A percentile compares a stretch with the other conserved stretches of the same genome.
These are phyloP conservation scores for Ornithorhynchus anatinus DNA, from an alignment of 2,113 vertebrate genomes.

Conservation along the genomic window DNA sequence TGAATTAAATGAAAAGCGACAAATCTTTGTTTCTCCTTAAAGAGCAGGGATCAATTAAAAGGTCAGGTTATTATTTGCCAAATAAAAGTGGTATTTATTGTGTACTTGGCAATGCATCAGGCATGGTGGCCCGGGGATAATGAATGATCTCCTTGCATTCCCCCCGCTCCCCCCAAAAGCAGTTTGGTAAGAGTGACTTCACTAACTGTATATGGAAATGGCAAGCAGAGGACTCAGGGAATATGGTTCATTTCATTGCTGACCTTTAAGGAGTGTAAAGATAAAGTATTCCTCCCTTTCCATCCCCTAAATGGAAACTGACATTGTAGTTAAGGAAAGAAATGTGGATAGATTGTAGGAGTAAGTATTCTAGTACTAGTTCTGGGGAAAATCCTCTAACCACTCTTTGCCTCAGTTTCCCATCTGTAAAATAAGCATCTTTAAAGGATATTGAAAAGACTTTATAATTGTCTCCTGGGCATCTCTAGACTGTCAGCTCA, in stretches of 20 bases:
- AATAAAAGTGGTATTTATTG: background rate
- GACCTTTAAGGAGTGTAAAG: slow-evolving; percentile 33
- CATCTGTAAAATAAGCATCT: background rate
- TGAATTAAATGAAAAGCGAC: slow-evolving; percentile 6
- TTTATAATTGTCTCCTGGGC: background rate
- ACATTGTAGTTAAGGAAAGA: no score
- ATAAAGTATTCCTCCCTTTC: slow-evolving; percentile 39
- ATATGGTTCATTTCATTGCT: slow-evolving; percentile 18
- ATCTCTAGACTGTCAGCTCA: background rate
- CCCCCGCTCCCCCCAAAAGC: no score
- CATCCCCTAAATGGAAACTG: slow-evolving; percentile 9
- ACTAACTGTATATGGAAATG: slow-evolving; percentile 23
- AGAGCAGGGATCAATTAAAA: slow-evolving; percentile 1
- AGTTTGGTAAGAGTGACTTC: slow-evolving; percentile 31
- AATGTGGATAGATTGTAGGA: no score
- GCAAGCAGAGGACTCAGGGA: slow-evolving; percentile 16
- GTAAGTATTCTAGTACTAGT: no score
- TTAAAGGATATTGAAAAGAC: background rate
- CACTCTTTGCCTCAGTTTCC: background rate
- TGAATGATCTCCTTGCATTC: slow-evolving; percentile 39
- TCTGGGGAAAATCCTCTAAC: background rate
- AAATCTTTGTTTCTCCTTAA: slow-evolving; percentile 5
- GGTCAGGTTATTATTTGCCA: slow-evolving; percentile 2
- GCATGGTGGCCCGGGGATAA: background rate
- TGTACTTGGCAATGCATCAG: slow-evolving; percentile 2